Conservation (phyloP, 1,140 invertebrate species). For the Drosophila rufa region DNA sequence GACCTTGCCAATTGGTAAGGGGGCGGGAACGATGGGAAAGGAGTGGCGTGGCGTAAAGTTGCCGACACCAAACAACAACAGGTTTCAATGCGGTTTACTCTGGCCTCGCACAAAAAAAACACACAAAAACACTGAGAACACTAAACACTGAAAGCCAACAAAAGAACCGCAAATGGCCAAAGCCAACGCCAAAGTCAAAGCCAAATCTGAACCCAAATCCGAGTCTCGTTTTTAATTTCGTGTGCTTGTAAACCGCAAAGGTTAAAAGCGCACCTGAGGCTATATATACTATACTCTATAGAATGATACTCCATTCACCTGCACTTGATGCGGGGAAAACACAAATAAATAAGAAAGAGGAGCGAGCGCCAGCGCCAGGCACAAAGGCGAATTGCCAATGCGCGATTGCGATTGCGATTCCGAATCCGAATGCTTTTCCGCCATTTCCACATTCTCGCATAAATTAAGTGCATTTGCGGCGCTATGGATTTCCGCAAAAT, state of each 20-base stretch:
- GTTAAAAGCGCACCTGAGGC: constrained; percentile 34
- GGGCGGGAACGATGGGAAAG: constrained; percentile 15
- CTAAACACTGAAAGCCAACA: constrained; percentile 18
- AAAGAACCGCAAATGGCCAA: constrained; percentile 59
- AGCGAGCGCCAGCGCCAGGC: constrained; percentile 1
- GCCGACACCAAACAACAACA: constrained; percentile 40
- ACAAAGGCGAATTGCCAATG: constrained; percentile 17
- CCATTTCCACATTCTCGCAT: constrained; percentile 51
- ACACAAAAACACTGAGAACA: constrained; percentile 12
- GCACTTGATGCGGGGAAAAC: constrained; percentile 2
- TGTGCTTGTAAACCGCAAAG: constrained; percentile 35
- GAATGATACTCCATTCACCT: constrained; percentile 28
- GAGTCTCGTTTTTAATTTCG: constrained; percentile 14
- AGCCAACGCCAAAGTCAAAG: constrained; percentile 53
- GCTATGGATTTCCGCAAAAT: constrained; percentile 39
- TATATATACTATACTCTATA: constrained; percentile 10
- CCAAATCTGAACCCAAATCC: constrained; percentile 24
- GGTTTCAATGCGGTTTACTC: constrained; percentile 38
- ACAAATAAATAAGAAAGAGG: constrained; percentile 13
- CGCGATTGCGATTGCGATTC: constrained; percentile 1
- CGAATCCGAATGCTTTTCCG: constrained; percentile 23
- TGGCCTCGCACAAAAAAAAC: constrained; percentile 43
- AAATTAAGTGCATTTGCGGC: constrained; percentile 37
- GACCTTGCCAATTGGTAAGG: constrained; percentile 40
- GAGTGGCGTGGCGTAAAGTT: constrained; percentile 9